These are phyloP conservation scores for Callionymus lyra DNA, from an alignment of 2,113 vertebrate species.

Conservation along the genomic window DNA sequence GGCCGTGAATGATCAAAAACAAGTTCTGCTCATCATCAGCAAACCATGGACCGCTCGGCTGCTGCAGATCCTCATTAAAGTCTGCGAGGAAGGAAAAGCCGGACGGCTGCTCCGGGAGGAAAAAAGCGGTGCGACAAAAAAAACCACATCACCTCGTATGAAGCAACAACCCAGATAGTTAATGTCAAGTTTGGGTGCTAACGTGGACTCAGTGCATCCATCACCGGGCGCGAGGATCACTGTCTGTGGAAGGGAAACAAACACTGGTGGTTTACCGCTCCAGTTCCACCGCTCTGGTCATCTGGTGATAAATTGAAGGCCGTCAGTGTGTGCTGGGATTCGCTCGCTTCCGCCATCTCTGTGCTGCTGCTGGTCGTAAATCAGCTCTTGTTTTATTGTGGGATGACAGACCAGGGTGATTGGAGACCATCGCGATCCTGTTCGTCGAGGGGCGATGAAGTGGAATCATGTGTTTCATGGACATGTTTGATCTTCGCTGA, in stretches of 20 bases:
- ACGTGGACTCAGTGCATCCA: slow-evolving; percentile 1
- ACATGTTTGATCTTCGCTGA: no score
- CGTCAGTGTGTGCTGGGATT: slow-evolving; percentile 11
- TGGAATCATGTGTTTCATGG: no score
- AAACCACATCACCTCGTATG: slow-evolving; percentile 9
- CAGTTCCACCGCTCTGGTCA: slow-evolving; percentile 11
- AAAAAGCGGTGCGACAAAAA: no score
- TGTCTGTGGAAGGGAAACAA: slow-evolving; percentile 16
- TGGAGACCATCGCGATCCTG: no score
- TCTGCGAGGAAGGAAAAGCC: slow-evolving; percentile 14
- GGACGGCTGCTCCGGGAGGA: no score
- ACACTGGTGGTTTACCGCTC: slow-evolving; percentile 1
- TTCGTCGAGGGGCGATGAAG: no score
- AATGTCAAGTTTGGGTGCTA: neutral
- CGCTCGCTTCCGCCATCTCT: slow-evolving; percentile 23
- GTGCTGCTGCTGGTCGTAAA: slow-evolving; percentile 38
- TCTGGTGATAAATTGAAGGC: slow-evolving; percentile 35
- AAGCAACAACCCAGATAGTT: slow-evolving; percentile 15
- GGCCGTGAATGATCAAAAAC: slow-evolving; percentile 35
- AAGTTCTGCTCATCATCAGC: slow-evolving; percentile 41
- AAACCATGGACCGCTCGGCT: slow-evolving; percentile 26
- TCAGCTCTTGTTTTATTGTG: slow-evolving; percentile 31
- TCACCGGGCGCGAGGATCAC: slow-evolving; percentile 4
- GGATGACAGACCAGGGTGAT: neutral
- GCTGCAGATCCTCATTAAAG: slow-evolving; percentile 44